Conservation (phyloP, 2,113 vertebrate genomes). For the Spheniscus mendiculus region DNA sequence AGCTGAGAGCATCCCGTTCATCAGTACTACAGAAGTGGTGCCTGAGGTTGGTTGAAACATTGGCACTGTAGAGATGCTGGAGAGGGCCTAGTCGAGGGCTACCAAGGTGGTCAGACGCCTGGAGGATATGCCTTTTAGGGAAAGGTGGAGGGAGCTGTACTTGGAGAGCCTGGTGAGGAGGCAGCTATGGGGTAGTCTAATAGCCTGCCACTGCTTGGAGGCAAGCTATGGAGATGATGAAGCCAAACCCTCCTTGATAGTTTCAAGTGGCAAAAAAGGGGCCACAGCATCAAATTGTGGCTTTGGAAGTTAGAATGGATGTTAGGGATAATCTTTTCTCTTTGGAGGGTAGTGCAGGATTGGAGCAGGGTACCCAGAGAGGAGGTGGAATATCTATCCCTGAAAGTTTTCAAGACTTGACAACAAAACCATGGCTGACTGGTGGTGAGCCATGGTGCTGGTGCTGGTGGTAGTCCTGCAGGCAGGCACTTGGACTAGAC, state of each 20-base stretch:
- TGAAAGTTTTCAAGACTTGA: not conserved
- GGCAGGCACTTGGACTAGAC: not conserved
- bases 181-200: not conserved
- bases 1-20: not conserved
- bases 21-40: not conserved
- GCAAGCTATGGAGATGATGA: not conserved
- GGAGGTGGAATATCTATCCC: not conserved
- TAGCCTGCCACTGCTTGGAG: not conserved
- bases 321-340: not conserved
- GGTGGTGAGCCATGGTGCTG: too few relatives aligned
- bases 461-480: not conserved
- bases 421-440: not conserved
- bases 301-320: not conserved
- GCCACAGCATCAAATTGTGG: not conserved
- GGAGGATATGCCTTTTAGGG: not conserved
- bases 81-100: not conserved
- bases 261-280: not conserved
- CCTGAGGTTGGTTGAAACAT: not conserved
- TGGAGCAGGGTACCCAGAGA: not conserved
- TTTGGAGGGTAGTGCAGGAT: not conserved
- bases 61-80: not conserved
- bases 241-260: not conserved
- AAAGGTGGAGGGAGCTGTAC: not conserved
- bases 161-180: not conserved
- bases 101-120: not conserved